Evolutionary conservation across 2,888 invertebrate species (phyloP).

Genomic region (Tetragonisca angustula): DNA sequence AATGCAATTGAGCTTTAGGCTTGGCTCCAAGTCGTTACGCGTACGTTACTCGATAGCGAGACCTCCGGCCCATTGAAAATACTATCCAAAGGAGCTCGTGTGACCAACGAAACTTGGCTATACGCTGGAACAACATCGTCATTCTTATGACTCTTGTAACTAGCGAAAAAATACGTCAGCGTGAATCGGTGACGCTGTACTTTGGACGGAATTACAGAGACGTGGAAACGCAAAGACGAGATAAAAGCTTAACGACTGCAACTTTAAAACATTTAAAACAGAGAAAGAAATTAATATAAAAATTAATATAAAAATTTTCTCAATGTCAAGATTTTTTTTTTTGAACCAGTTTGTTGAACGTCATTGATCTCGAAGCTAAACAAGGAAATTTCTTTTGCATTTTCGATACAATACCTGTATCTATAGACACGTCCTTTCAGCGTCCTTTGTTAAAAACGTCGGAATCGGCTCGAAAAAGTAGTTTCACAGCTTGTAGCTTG

Average conservation of each 20-base stretch:
- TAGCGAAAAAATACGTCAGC: neutral
- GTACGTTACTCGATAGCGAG: slow-evolving; percentile 41
- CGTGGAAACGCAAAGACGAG: neutral
- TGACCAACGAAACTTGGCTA: slow-evolving; percentile 35
- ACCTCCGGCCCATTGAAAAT: slow-evolving; percentile 1
- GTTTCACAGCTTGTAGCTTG: neutral
- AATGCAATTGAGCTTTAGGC: slow-evolving; percentile 52
- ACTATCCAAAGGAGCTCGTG: neutral
- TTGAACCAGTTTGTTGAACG: neutral
- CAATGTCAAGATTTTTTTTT: neutral
- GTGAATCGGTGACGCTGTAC: slow-evolving; percentile 25
- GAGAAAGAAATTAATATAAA: too few species aligned
- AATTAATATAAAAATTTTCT: too few species aligned
- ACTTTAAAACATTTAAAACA: neutral
- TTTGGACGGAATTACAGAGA: slow-evolving; percentile 9
- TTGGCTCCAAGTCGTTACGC: slow-evolving; percentile 55
- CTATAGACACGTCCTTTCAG: neutral
- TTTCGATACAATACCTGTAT: neutral
- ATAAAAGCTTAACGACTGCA: slow-evolving; percentile 24
- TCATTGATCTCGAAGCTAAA: neutral
- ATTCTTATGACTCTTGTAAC: slow-evolving; percentile 10
- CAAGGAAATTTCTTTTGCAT: neutral
- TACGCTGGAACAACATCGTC: slow-evolving; percentile 20
- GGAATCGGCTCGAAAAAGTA: neutral
- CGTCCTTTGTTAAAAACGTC: neutral